Base-by-base conservation (phyloP, 2,888 invertebrate genomes). In the Habroteleia sp. region DNA sequence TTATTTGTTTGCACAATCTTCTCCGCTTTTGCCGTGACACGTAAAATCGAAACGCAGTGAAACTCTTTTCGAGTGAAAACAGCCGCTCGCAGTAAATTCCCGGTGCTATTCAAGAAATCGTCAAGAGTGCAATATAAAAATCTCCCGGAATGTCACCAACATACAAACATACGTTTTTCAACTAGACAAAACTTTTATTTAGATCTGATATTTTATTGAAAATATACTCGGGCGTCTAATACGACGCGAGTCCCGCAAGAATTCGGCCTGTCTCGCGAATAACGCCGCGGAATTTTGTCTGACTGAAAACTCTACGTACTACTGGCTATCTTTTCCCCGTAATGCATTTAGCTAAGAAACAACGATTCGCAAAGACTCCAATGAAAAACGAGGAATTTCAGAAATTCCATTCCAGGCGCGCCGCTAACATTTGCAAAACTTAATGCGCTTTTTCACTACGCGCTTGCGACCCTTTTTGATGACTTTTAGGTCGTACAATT, bases 131-230 rank as follows among this genome's bases (percentile, higher is more conserved):
- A 74, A 74, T 74, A 74, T 66, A 66, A 74, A 74, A 66, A 66
- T 74, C 58, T 65, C 27, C 54, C 13, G 56, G 65, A 58, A 73
- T 73, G 66, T 75, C 71, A 56, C 41, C 50, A 44, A 29, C 66
- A 42, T 48, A 62, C 66, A 75, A 75, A 75, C 71, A 72, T 37
- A 66, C 56, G 56, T 72, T 66, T 33, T 14, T 66, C 42, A 50
- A 62, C 48, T 42, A 56, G 71, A 56, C 58, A 65, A 71, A 65
- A 71, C 81, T 78, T 74, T 71, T 74, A 80, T n/a, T n/a, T n/a
- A n/a, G n/a, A n/a, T n/a, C n/a, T n/a, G 80, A 82, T 81, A 80
- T 83, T 83, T 80, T 77, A 82, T 78, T 80, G 71, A 56, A 74
- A 83, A 83, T 82, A 82, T 82, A 80, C 58, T 56, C 52, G 37